These are phyloP conservation scores for Chamaea fasciata DNA, from an alignment of 2,113 vertebrate species.

Conservation along the genomic window DNA sequence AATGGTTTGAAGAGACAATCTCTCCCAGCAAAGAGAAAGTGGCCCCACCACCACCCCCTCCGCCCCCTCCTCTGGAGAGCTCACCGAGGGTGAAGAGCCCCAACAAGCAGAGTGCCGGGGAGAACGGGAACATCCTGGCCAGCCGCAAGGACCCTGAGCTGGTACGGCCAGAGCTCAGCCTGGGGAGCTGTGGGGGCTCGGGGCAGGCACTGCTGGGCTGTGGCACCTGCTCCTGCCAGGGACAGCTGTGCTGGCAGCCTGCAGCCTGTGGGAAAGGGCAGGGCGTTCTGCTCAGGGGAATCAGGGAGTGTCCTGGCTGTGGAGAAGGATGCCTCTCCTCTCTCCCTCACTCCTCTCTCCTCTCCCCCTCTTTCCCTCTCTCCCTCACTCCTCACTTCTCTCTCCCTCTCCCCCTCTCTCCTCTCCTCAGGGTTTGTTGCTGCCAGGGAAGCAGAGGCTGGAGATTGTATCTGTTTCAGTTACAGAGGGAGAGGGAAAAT, in stretches of 20 bases:
- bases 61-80: slow-evolving; percentile 89
- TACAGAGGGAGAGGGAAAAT: not conserved
- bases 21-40: slow-evolving; percentile 96
- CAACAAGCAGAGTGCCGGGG: slow-evolving; percentile 86
- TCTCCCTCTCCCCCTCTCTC: not conserved
- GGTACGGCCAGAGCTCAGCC: slow-evolving; percentile 68
- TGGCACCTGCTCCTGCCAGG: not conserved
- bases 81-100: slow-evolving; percentile 93
- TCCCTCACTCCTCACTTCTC: not conserved
- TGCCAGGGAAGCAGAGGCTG: not conserved
- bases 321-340: not conserved
- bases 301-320: too few species aligned
- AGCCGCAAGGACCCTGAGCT: slow-evolving; percentile 96
- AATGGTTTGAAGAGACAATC: slow-evolving; percentile 99
- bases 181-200: rapidly evolving
- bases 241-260: not conserved
- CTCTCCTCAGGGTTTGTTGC: not conserved
- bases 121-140: slow-evolving; percentile 96
- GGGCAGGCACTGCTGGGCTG: not conserved
- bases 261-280: rapidly evolving
- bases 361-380: not conserved
- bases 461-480: not conserved
- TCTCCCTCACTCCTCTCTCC: not conserved
- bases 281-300: not conserved
- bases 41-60: slow-evolving; percentile 88